Conservation (phyloP, 1,140 invertebrate species). For the Brachionus manjavacas region DNA sequence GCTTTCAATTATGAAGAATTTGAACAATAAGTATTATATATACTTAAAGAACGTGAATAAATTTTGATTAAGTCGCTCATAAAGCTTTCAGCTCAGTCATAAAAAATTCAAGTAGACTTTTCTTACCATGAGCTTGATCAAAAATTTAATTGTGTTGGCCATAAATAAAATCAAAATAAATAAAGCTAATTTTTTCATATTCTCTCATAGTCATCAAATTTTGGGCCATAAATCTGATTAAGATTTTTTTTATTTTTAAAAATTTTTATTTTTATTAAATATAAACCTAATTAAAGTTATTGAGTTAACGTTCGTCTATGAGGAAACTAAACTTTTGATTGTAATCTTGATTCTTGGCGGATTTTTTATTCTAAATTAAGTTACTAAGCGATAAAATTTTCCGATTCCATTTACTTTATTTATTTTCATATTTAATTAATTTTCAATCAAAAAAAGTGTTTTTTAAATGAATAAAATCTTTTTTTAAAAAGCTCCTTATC, state of each 20-base stretch:
- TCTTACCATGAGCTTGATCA: not conserved
- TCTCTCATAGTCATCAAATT: not conserved
- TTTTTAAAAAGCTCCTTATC: not conserved
- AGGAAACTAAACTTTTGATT: not conserved
- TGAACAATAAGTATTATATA: not conserved
- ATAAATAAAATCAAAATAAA: not conserved
- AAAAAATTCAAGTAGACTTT: not conserved
- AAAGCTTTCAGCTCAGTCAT: not conserved
- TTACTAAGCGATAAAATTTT: not conserved
- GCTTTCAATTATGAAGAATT: conserved; percentile 22
- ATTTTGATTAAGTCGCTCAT: not conserved
- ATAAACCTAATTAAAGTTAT: not conserved
- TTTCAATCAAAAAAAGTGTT: not conserved
- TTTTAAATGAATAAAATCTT: not conserved
- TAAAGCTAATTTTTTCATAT: not conserved
- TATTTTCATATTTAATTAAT: not conserved
- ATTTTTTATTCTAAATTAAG: not conserved
- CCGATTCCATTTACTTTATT: not conserved
- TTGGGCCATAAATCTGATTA: conserved; percentile 6
- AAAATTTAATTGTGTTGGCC: not conserved
- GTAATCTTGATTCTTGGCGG: not conserved
- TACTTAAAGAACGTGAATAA: not conserved
- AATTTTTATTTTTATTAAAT: not conserved
- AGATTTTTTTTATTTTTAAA: not conserved
- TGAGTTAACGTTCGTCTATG: not conserved